Percentiles rank a stretch among this genome's conserved stretches.
Evolutionary conservation across 2,888 invertebrate genomes (phyloP).

Genomic region (Microdon myrmicae): DNA sequence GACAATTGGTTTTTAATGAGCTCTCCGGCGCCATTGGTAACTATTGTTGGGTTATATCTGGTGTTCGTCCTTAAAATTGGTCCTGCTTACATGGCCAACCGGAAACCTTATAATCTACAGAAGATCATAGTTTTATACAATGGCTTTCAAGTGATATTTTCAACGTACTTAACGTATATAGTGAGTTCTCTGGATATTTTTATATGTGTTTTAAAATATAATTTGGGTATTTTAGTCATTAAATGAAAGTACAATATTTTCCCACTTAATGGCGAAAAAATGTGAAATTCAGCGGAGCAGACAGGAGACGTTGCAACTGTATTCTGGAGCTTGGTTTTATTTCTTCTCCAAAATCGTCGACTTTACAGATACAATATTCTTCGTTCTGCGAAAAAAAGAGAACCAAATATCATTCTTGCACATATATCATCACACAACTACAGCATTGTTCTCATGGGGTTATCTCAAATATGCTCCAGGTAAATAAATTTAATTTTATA

Average conservation of each 20-base stretch:
- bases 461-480: slow-evolving; percentile 82
- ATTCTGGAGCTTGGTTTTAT: slow-evolving; percentile 79
- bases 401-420: slow-evolving; percentile 89
- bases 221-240: slow-evolving; percentile 55
- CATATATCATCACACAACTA: slow-evolving; percentile 87
- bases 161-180: slow-evolving; percentile 73
- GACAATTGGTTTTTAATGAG: slow-evolving; percentile 83
- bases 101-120: slow-evolving; percentile 79
- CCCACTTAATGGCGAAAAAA: slow-evolving; percentile 61
- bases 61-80: slow-evolving; percentile 81
- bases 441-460: slow-evolving; percentile 83
- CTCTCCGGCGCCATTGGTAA: slow-evolving; percentile 76
- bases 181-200: too few species aligned
- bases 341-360: slow-evolving; percentile 83
- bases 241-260: slow-evolving; percentile 60
- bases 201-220: neutral
- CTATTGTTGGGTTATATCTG: slow-evolving; percentile 74
- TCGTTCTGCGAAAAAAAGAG: slow-evolving; percentile 89
- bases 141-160: slow-evolving; percentile 87
- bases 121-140: slow-evolving; percentile 82
- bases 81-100: slow-evolving; percentile 79
- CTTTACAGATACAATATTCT: slow-evolving; percentile 85
- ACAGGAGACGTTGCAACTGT: slow-evolving; percentile 68
- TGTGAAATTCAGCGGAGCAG: slow-evolving; percentile 62
- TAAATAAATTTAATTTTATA: slow-evolving; percentile 57